Percentiles rank a stretch among this genome's conserved stretches.
These are phyloP conservation scores for Epizoanthus scotinus DNA, from an alignment of 92 coral and sea anemone species.

Conservation along the genomic window DNA sequence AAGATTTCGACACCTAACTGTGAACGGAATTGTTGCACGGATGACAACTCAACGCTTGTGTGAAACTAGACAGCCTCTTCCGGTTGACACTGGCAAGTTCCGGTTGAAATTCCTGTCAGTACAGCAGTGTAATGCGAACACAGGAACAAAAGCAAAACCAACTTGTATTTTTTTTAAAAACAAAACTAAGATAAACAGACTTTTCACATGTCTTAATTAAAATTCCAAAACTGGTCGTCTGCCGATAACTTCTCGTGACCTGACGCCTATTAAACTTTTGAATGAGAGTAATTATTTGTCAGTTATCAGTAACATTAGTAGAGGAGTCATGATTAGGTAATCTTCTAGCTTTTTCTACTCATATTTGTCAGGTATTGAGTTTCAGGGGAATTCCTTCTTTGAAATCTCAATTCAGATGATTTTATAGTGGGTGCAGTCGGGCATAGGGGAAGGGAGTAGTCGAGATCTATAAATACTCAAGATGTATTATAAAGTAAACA, in stretches of 20 bases:
- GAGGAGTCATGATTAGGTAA: background rate
- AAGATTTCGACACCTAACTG: conserved; percentile 14
- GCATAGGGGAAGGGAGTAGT: no score
- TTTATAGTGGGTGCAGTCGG: no score
- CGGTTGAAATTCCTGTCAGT: background rate
- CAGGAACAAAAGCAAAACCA: background rate
- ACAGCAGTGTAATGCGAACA: background rate
- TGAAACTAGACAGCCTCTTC: conserved; percentile 3
- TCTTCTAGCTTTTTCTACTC: background rate
- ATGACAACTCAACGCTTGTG: conserved; percentile 24
- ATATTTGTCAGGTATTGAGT: background rate
- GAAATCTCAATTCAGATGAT: no score
- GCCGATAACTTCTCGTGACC: conserved; percentile 5
- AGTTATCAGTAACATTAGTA: background rate
- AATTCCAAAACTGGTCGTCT: background rate
- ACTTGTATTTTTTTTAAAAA: background rate
- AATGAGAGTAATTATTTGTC: background rate
- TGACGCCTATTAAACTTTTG: background rate
- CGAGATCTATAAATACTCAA: no score
- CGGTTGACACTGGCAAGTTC: conserved; percentile 20
- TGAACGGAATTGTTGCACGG: background rate
- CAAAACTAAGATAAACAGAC: background rate
- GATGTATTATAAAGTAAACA: no score
- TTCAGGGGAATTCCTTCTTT: conserved; percentile 5
- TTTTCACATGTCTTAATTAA: background rate